phyloP scores from a whole-genome alignment of 2,888 invertebrate species.

The Vannuccia rotundouncinata region DNA sequence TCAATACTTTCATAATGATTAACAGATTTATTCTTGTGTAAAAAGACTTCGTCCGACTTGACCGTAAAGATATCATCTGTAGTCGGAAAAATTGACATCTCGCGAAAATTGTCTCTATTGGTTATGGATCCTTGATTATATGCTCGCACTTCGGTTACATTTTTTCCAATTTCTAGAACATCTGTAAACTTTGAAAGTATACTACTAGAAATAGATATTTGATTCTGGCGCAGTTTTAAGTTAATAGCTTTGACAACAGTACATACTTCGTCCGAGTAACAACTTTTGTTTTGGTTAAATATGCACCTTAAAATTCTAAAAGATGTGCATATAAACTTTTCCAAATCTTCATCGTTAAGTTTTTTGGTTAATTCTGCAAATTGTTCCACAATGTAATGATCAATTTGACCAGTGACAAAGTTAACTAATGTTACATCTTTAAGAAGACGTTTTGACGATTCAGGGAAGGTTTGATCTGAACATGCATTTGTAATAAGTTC shows the following conservation, averaged over 20 bases:
- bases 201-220: neutral
- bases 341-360: neutral
- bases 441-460: neutral
- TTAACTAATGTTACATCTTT: neutral
- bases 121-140: no score
- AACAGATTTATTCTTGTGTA: constrained; percentile 62
- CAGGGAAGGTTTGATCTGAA: neutral
- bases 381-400: neutral
- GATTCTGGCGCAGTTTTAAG: no score
- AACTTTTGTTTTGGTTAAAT: neutral
- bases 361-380: neutral
- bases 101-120: constrained; percentile 54
- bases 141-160: no score
- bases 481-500: neutral
- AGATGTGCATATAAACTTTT: neutral
- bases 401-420: neutral
- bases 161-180: neutral
- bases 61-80: constrained; percentile 47
- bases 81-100: constrained; percentile 51
- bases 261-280: no score
- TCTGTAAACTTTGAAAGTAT: neutral
- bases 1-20: constrained; percentile 64
- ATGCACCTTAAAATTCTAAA: neutral
- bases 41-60: constrained; percentile 51
- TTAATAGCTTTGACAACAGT: no score